Percentiles rank a stretch among this genome's conserved stretches.
Conservation (phyloP, 2,888 invertebrate species). For the Gymnoscelis rufifasciata region DNA sequence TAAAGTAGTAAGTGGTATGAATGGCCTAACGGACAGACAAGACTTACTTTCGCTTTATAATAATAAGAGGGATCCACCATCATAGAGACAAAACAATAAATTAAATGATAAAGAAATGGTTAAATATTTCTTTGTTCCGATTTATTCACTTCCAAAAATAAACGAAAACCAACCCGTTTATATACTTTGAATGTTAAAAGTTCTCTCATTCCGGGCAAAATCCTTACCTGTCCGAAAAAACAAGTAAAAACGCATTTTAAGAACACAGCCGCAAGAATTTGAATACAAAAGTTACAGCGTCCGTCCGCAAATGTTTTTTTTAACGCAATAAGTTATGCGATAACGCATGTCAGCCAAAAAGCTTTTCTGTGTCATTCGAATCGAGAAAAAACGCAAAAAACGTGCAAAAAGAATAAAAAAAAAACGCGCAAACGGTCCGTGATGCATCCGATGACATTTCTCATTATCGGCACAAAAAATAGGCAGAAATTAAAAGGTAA, state of each 20-base stretch:
- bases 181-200: slow-evolving; percentile 1
- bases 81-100: too few species aligned
- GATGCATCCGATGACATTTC: slow-evolving; percentile 66
- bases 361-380: slow-evolving; percentile 72
- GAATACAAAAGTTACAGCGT: slow-evolving; percentile 56
- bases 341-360: slow-evolving; percentile 71
- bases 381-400: slow-evolving; percentile 47
- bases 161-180: background rate
- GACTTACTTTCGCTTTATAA: too few species aligned
- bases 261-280: slow-evolving; percentile 42
- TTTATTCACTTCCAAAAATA: background rate
- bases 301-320: slow-evolving; percentile 45
- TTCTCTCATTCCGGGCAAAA: slow-evolving; percentile 9
- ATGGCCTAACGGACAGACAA: too few species aligned
- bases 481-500: slow-evolving; percentile 38
- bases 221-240: slow-evolving; percentile 16
- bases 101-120: too few species aligned
- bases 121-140: too few species aligned
- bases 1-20: too few species aligned
- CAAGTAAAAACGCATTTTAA: slow-evolving; percentile 25
- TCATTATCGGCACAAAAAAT: slow-evolving; percentile 56
- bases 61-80: too few species aligned
- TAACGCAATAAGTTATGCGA: slow-evolving; percentile 53
- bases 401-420: slow-evolving; percentile 40
- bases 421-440: slow-evolving; percentile 42